Percentiles rank a stretch among this genome's conserved stretches.
phyloP scores from a whole-genome alignment of 2,888 invertebrate genomes.

The Anodontia alba region DNA sequence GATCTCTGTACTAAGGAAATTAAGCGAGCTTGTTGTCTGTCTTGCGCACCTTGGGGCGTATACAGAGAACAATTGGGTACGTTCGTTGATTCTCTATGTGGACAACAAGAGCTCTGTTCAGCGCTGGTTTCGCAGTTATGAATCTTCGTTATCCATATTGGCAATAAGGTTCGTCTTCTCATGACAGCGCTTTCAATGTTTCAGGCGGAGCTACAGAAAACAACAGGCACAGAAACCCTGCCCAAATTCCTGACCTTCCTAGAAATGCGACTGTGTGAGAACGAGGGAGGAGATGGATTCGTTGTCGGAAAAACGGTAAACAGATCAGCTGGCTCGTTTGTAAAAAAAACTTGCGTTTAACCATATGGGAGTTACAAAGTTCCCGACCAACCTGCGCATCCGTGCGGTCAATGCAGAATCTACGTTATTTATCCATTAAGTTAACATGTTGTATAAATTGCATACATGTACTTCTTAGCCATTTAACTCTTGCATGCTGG shows the following conservation, averaged over 20 bases:
- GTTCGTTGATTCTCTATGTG: too few species aligned
- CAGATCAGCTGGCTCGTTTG: not conserved
- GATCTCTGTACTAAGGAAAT: too few species aligned
- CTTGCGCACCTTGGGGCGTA: too few species aligned
- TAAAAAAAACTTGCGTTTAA: not conserved
- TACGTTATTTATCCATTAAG: not conserved
- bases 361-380: not conserved
- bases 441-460: not conserved
- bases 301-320: constrained; percentile 36
- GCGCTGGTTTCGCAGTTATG: too few species aligned
- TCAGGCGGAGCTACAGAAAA: constrained; percentile 40
- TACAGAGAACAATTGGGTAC: too few species aligned
- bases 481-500: too few species aligned
- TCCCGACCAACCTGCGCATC: not conserved
- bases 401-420: not conserved
- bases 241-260: constrained; percentile 33
- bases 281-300: constrained; percentile 25
- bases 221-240: constrained; percentile 29
- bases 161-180: too few species aligned
- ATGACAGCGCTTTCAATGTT: too few species aligned
- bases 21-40: too few species aligned
- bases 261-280: constrained; percentile 21
- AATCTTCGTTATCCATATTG: too few species aligned
- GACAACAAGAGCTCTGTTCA: too few species aligned
- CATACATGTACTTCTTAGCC: too few species aligned